Evolutionary conservation across 1,140 invertebrate species (phyloP).

Genomic region (Drosophila athabasca): DNA sequence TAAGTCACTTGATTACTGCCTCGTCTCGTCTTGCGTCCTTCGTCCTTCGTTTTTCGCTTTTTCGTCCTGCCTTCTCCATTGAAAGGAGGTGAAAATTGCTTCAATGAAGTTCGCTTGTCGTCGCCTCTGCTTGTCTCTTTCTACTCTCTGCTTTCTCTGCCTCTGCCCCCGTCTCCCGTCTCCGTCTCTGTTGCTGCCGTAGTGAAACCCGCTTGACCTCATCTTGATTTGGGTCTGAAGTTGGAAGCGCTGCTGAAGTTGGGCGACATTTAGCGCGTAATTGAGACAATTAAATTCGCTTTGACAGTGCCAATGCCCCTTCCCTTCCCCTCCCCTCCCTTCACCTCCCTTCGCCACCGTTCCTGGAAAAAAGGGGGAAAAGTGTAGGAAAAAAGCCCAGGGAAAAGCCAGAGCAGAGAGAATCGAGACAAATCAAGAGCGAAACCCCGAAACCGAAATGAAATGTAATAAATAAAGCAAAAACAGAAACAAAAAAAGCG

Average conservation of each 20-base stretch:
- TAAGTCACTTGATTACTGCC: conserved; percentile 77
- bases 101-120: conserved; percentile 55
- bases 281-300: conserved; percentile 81
- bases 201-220: conserved; percentile 45
- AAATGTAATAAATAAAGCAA: conserved; percentile 71
- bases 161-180: too few relatives aligned
- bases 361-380: conserved; percentile 25
- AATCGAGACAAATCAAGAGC: conserved; percentile 64
- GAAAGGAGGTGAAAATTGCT: conserved; percentile 54
- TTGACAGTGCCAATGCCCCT: conserved; percentile 61
- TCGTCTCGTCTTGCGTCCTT: too few relatives aligned
- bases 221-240: conserved; percentile 64
- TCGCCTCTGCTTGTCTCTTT: conserved; percentile 9
- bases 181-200: too few relatives aligned
- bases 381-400: too few relatives aligned
- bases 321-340: conserved; percentile 2
- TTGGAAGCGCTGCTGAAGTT: conserved; percentile 30
- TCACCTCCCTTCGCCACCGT: conserved; percentile 5
- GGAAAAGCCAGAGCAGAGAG: conserved; percentile 12
- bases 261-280: conserved; percentile 73
- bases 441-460: conserved; percentile 38
- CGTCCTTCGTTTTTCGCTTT: too few relatives aligned
- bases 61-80: conserved; percentile 9
- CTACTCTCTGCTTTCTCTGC: background rate
- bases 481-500: background rate